Evolutionary conservation across 64 coral and sea anemone genomes (phyloP).

Genomic region (Actinia equina): DNA sequence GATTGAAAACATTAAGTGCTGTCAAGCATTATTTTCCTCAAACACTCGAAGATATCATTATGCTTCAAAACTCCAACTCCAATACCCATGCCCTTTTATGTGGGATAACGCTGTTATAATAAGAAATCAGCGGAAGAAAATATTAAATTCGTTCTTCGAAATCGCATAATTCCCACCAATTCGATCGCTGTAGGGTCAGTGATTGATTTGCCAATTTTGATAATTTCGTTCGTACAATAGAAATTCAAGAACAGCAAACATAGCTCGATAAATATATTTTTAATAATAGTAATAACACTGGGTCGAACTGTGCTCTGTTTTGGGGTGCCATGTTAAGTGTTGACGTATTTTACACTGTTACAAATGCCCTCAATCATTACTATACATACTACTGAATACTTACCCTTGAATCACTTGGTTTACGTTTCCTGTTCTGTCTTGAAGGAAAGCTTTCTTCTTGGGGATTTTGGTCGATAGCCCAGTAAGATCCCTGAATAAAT

Average conservation of each 20-base stretch:
- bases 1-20: not conserved
- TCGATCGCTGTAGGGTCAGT: not conserved
- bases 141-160: not conserved
- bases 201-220: not conserved
- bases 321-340: not conserved
- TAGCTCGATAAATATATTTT: not conserved
- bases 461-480: conserved; percentile 98
- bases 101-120: no score
- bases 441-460: conserved; percentile 71
- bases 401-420: conserved; percentile 83
- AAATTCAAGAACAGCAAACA: not conserved
- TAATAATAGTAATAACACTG: not conserved
- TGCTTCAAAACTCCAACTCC: not conserved
- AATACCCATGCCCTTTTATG: not conserved
- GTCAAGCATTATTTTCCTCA: not conserved
- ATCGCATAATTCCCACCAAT: not conserved
- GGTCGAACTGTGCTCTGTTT: not conserved
- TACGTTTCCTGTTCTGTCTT: conserved; percentile 83
- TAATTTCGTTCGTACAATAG: not conserved
- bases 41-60: not conserved
- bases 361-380: not conserved
- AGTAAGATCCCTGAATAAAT: conserved; percentile 85
- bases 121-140: not conserved
- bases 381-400: not conserved
- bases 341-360: not conserved